These are phyloP conservation scores for Drosophila pseudotalamancana DNA, from an alignment of 2,888 invertebrate genomes.

Conservation along the genomic window DNA sequence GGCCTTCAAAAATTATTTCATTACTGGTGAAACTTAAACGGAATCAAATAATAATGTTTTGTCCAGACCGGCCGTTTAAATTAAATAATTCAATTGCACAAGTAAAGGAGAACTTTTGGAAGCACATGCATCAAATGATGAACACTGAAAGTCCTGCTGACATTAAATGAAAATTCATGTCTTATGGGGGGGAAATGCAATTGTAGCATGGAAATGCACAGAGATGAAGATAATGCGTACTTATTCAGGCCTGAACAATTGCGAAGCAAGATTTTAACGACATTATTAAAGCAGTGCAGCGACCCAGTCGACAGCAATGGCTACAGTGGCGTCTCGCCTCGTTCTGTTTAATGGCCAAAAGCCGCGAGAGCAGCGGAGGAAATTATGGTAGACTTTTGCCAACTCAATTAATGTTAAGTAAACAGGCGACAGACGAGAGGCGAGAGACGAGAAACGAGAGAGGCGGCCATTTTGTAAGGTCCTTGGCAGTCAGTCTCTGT, in stretches of 20 bases:
- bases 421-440: conserved; percentile 41
- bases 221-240: conserved; percentile 12
- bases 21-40: neutral
- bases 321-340: conserved; percentile 19
- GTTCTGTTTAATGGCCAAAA: conserved; percentile 61
- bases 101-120: neutral
- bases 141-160: conserved; percentile 20
- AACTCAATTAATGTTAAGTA: conserved; percentile 80
- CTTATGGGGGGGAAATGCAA: conserved; percentile 4
- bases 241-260: conserved; percentile 29
- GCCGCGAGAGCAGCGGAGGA: conserved; percentile 47
- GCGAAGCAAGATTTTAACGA: conserved; percentile 46
- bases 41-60: neutral
- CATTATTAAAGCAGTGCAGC: conserved; percentile 57
- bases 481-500: neutral
- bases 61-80: neutral
- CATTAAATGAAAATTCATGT: conserved; percentile 17
- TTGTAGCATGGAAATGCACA: neutral
- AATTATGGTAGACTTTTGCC: conserved; percentile 72
- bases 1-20: neutral
- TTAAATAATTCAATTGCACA: neutral
- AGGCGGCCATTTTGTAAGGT: conserved; percentile 14
- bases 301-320: conserved; percentile 1
- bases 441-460: neutral
- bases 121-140: conserved; percentile 9